Evolutionary conservation across 2,888 invertebrate genomes (phyloP).

Genomic region (Branchipolynoe longqiensis): DNA sequence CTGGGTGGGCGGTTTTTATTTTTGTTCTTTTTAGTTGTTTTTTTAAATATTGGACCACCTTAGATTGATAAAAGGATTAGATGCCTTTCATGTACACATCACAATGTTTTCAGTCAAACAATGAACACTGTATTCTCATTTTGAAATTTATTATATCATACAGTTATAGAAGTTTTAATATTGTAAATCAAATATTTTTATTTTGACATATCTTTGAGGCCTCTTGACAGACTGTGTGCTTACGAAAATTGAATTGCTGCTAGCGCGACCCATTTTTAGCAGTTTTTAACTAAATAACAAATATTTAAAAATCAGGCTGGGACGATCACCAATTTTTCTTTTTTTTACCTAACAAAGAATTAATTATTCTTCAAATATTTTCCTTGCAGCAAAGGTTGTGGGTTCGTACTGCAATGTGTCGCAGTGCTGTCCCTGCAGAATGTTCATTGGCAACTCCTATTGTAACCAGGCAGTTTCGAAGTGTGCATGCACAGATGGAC

Average conservation of each 20-base stretch:
- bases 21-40: too few species aligned
- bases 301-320: neutral
- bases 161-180: neutral
- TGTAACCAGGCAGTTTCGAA: neutral
- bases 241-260: too few species aligned
- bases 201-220: neutral
- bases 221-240: neutral
- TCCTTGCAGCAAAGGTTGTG: constrained; percentile 8
- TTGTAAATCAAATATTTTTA: neutral
- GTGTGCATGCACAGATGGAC: neutral
- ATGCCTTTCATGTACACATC: too few species aligned
- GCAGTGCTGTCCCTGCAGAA: constrained; percentile 22
- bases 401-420: constrained; percentile 8
- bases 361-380: neutral
- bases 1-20: too few species aligned
- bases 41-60: too few species aligned
- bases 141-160: neutral
- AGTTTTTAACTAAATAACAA: too few species aligned
- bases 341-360: neutral
- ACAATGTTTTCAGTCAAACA: too few species aligned
- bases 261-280: too few species aligned
- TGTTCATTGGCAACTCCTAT: constrained; percentile 22
- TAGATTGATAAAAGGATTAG: too few species aligned
- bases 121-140: too few species aligned
- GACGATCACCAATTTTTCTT: too few species aligned